Evolutionary conservation across 2,888 invertebrate species (phyloP).

Genomic region (Tetramorium bicarinatum): DNA sequence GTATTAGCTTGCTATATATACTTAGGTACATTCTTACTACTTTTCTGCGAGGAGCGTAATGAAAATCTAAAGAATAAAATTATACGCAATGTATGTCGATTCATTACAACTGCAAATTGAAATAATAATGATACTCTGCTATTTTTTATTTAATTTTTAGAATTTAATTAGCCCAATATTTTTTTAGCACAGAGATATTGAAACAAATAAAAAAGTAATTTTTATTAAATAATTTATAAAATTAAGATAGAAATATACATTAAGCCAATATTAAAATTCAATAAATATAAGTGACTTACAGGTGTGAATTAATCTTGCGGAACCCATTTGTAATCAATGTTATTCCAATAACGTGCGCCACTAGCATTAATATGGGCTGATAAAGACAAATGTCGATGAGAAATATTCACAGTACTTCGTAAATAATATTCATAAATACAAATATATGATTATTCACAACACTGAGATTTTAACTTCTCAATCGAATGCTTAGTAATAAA

Average conservation of each 20-base stretch:
- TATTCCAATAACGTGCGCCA: not conserved
- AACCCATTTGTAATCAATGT: constrained; percentile 4
- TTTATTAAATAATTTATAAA: not conserved
- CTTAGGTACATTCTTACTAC: not conserved
- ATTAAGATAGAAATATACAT: not conserved
- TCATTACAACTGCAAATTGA: too few relatives aligned
- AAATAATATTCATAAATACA: not conserved
- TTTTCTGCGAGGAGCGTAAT: not conserved
- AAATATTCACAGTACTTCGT: not conserved
- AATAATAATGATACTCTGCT: too few relatives aligned
- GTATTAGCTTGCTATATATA: not conserved
- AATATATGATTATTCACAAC: not conserved
- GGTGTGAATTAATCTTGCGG: not conserved
- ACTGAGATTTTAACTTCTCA: not conserved
- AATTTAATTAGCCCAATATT: not conserved
- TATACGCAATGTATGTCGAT: too few relatives aligned
- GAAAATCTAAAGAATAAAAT: not conserved
- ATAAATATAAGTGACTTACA: not conserved
- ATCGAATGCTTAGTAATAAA: not conserved
- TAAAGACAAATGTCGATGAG: not conserved
- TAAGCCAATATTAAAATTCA: not conserved
- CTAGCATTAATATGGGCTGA: not conserved
- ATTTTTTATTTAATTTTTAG: too few relatives aligned
- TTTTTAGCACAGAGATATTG: not conserved
- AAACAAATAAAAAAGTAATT: not conserved